A percentile compares a stretch with the other conserved stretches of the same genome.
phyloP scores from a whole-genome alignment of 2,888 invertebrate genomes.

The Catocala fraxini region DNA sequence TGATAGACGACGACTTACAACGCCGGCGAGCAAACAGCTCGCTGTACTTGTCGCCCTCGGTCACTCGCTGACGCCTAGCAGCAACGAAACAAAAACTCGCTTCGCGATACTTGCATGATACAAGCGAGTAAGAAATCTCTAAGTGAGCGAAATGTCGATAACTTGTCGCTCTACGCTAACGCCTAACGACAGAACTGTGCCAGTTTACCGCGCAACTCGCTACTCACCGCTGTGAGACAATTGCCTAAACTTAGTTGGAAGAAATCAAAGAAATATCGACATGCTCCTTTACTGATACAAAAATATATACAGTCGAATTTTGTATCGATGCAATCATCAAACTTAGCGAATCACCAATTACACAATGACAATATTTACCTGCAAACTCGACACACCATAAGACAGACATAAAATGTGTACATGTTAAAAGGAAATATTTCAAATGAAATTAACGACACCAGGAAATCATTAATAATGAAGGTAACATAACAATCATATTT shows the following conservation, averaged over 20 bases:
- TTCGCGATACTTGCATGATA: neutral
- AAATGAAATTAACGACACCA: conserved; percentile 22
- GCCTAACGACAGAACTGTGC: conserved; percentile 3
- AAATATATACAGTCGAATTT: conserved; percentile 19
- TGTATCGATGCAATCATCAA: conserved; percentile 14
- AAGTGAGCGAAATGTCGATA: conserved; percentile 1
- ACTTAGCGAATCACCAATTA: conserved; percentile 27
- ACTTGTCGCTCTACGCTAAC: conserved; percentile 4
- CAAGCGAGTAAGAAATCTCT: conserved; percentile 4
- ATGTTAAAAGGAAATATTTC: conserved; percentile 24
- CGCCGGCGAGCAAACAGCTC: conserved; percentile 4
- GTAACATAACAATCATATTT: conserved; percentile 34
- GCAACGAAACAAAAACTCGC: conserved; percentile 2
- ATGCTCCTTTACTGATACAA: conserved; percentile 23
- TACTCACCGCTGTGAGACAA: conserved; percentile 11
- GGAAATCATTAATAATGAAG: conserved; percentile 27
- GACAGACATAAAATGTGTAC: conserved; percentile 24
- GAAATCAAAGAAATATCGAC: conserved; percentile 26
- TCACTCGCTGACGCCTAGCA: neutral
- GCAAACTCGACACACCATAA: conserved; percentile 25
- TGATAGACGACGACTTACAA: conserved; percentile 10
- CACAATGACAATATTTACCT: conserved; percentile 32
- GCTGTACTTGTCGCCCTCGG: neutral
- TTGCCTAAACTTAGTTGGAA: conserved; percentile 15
- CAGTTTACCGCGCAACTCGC: conserved; percentile 14